Percentiles rank a stretch among this genome's conserved stretches.
phyloP scores from a whole-genome alignment of 2,113 vertebrate species.

The Lycaon pictus region DNA sequence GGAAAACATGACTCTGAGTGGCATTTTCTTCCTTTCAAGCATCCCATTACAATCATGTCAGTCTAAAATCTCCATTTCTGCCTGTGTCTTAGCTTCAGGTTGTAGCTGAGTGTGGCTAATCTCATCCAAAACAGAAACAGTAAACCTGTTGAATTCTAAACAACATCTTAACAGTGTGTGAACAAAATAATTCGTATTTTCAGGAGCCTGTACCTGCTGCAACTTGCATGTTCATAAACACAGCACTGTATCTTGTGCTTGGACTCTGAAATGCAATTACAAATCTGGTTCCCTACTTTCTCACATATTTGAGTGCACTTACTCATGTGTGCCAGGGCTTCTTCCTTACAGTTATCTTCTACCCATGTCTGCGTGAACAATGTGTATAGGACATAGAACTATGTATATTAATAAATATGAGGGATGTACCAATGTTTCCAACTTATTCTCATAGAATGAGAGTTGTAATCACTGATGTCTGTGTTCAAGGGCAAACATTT shows the following conservation, averaged over 20 bases:
- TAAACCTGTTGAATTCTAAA: not conserved
- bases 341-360: not conserved
- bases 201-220: not conserved
- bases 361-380: not conserved
- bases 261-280: not conserved
- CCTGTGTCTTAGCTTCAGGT: not conserved
- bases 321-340: accelerated
- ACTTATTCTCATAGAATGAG: not conserved
- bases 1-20: accelerated
- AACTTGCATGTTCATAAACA: not conserved
- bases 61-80: not conserved
- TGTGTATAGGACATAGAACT: too few relatives aligned
- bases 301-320: not conserved
- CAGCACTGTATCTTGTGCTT: not conserved
- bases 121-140: not conserved
- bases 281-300: not conserved
- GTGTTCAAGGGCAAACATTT: not conserved
- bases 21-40: not conserved
- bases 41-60: not conserved
- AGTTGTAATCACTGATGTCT: not conserved
- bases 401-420: accelerated
- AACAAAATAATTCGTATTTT: not conserved
- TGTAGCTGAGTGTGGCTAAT: not conserved
- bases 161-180: not conserved
- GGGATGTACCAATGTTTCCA: not conserved